Conservation (phyloP, 2,888 invertebrate genomes). For the Drosophila setosimentum region DNA sequence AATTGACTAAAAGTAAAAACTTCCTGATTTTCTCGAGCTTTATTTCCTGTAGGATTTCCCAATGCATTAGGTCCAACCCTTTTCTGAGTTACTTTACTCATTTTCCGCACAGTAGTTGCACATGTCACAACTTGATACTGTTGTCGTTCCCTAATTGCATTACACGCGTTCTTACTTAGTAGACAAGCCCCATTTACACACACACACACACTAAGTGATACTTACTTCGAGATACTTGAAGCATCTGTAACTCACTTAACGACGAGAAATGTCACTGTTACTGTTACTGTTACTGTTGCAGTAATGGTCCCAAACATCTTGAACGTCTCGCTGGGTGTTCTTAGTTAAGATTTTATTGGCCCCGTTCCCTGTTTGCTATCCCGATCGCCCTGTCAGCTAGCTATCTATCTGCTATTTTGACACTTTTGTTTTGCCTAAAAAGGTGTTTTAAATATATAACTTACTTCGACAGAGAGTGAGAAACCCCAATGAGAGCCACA, state of each 20-base stretch:
- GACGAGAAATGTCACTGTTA: slow-evolving; percentile 22
- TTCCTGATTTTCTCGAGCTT: neutral
- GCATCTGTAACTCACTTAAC: slow-evolving; percentile 47
- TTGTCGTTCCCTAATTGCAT: slow-evolving; percentile 74
- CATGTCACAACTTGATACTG: slow-evolving; percentile 61
- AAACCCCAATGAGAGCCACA: slow-evolving; percentile 8
- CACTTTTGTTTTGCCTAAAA: slow-evolving; percentile 79
- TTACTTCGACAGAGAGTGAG: slow-evolving; percentile 43
- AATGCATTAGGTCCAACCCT: slow-evolving; percentile 1
- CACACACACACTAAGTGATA: slow-evolving; percentile 9
- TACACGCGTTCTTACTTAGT: slow-evolving; percentile 73
- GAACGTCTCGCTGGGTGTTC: slow-evolving; percentile 52
- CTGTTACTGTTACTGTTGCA: slow-evolving; percentile 38
- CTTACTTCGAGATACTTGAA: slow-evolving; percentile 45
- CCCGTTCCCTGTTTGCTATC: slow-evolving; percentile 4
- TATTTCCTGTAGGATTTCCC: neutral
- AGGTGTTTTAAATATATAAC: slow-evolving; percentile 78
- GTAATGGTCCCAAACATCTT: slow-evolving; percentile 4
- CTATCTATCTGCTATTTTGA: slow-evolving; percentile 73
- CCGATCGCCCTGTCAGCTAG: slow-evolving; percentile 15
- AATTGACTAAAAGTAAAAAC: neutral
- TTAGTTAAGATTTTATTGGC: slow-evolving; percentile 40
- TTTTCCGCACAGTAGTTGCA: slow-evolving; percentile 70
- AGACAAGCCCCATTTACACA: slow-evolving; percentile 47
- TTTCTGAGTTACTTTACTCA: slow-evolving; percentile 17